Conservation (phyloP, 1,140 invertebrate species). For the Eumaeus atala region DNA sequence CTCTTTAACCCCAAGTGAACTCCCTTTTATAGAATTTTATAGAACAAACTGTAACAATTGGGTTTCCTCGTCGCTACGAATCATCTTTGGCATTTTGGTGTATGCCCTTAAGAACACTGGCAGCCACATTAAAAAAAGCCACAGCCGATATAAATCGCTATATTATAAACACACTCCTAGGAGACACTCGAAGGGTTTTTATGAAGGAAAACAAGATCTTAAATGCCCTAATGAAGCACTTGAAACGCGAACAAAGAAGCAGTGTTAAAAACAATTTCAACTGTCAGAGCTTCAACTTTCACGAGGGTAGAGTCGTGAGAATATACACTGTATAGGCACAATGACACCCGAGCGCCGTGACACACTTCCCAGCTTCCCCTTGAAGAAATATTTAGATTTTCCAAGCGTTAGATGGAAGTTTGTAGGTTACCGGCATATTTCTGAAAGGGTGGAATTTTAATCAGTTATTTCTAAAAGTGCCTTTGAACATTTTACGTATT, state of each 20-base stretch:
- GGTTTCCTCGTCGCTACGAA: too few species aligned
- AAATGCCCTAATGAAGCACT: not conserved
- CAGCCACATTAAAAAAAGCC: too few species aligned
- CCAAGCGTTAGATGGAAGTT: not conserved
- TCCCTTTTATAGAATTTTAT: too few species aligned
- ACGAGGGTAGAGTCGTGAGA: conserved; percentile 1
- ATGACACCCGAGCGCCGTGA: conserved; percentile 15
- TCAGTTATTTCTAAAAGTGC: not conserved
- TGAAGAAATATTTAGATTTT: conserved; percentile 9
- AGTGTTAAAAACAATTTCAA: conserved; percentile 3
- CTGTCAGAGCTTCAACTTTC: conserved; percentile 3
- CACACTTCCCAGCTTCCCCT: conserved; percentile 13
- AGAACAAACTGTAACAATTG: too few species aligned
- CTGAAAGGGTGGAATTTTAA: not conserved
- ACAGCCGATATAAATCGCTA: too few species aligned
- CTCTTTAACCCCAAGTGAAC: too few species aligned
- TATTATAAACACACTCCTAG: too few species aligned
- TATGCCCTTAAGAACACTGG: too few species aligned
- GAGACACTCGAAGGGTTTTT: too few species aligned
- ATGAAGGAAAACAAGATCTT: too few species aligned
- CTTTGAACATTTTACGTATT: too few species aligned
- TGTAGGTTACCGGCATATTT: not conserved
- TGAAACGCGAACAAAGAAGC: not conserved
- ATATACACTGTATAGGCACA: not conserved
- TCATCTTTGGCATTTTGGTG: too few species aligned